Conservation (phyloP, 1,140 invertebrate species). For the Hermatobates lingyangjiaoensis region DNA sequence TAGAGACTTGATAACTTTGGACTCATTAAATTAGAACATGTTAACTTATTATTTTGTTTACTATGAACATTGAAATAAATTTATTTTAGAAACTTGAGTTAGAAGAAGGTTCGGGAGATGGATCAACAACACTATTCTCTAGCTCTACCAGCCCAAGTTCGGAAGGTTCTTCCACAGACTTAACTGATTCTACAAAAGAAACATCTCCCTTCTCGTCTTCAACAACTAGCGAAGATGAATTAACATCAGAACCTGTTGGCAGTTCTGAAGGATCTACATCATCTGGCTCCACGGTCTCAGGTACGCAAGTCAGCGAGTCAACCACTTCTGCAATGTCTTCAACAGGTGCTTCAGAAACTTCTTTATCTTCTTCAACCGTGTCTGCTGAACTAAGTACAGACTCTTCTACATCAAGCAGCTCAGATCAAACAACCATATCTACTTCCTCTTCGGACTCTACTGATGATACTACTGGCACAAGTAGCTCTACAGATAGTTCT, state of each 20-base stretch:
- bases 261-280: background rate
- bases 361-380: background rate
- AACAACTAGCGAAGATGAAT: background rate
- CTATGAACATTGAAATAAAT: too few relatives aligned
- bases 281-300: background rate
- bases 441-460: background rate
- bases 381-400: too few relatives aligned
- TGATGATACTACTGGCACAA: background rate
- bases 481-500: conserved; percentile 5
- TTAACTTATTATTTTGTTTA: too few relatives aligned
- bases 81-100: too few relatives aligned
- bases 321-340: background rate
- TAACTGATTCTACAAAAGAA: too few relatives aligned
- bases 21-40: too few relatives aligned
- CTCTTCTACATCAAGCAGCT: background rate
- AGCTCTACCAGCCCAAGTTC: too few relatives aligned
- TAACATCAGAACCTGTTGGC: background rate
- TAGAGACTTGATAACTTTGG: too few relatives aligned
- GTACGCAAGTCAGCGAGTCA: background rate
- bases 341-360: background rate
- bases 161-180: too few relatives aligned
- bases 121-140: too few relatives aligned
- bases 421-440: background rate
- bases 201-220: too few relatives aligned
- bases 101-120: background rate